Base-by-base conservation (phyloP, 2,797 vertebrate species). In the Parauchenoglanis punctatus region DNA sequence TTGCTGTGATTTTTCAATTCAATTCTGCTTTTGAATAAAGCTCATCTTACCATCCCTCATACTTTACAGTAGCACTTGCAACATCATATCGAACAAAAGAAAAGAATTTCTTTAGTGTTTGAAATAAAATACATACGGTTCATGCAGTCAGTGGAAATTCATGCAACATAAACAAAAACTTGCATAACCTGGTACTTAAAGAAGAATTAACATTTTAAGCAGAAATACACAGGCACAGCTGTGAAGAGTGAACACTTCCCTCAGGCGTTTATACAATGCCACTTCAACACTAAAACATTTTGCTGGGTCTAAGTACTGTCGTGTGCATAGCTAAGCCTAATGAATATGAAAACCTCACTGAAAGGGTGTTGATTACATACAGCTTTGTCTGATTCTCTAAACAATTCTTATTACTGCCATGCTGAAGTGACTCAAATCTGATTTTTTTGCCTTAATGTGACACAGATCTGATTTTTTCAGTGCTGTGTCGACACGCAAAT, bases 1-100 rank as follows among this genome's bases (percentile, higher is more conserved):
- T 23, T 35, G 8, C 15, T 35, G 17, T 58, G 52, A 58, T 40
- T 40, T 35, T 35, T 80, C 11, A 61, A 13, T 40, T 35, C 56
- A 81, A 40, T 77, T 77, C 17, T 54, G n/a, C 85, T 28, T 86
- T 72, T 86, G 58, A 68, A 85, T 80, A 81, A 85, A 83, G 65
- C 68, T 85, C 68, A 15, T 78, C 70, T 54, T 85, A 54, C 52
- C 28, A 25, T 63, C 61, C 49, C 18, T 58, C 17, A 35, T 56
- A 56, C 52, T 7, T 77, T 18, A 77, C n/a, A 0, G 2, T 78
- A 56, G 15, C n/a, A 56, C 17, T 56, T n/a, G 44, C n/a, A 54
- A 28, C 25, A 77, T 81, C 31, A 61, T 15, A 12, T 40, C 28
- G 35, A 58, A 40, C 54, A 23, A 35, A 58, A 20, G 54, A 35